Percentiles rank a stretch among this genome's conserved stretches.
Evolutionary conservation across 1,140 invertebrate species (phyloP).

Genomic region (Pogonomyrmex barbatus): DNA sequence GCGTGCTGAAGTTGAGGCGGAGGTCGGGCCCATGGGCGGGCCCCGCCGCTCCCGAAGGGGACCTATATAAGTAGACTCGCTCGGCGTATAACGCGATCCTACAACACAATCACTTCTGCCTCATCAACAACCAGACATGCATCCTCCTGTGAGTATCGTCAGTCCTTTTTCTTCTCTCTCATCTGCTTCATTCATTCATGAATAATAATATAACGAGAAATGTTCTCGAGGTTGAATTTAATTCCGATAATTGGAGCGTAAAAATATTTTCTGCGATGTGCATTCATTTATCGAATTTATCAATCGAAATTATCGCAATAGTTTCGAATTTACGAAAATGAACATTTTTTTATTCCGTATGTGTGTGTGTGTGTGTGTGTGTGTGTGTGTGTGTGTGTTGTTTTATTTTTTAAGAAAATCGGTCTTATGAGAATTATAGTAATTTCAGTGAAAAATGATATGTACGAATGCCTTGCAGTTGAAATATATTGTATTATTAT

Average conservation of each 20-base stretch:
- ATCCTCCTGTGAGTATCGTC: slow-evolving; percentile 80
- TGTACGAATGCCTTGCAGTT: neutral
- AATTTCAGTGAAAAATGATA: slow-evolving; percentile 13
- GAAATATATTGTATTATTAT: neutral
- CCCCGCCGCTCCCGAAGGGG: slow-evolving; percentile 83
- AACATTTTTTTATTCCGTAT: neutral
- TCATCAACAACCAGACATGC: slow-evolving; percentile 82
- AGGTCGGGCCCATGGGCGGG: slow-evolving; percentile 85
- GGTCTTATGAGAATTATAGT: neutral
- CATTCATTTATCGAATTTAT: neutral
- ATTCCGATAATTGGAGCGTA: neutral
- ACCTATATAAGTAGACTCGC: slow-evolving; percentile 85
- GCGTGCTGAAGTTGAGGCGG: slow-evolving; percentile 77
- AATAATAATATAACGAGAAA: neutral
- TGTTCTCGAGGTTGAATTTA: neutral
- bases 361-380: too few species aligned
- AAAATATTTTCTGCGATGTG: neutral
- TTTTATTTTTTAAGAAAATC: slow-evolving; percentile 10
- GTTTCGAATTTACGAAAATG: neutral
- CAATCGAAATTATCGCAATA: neutral
- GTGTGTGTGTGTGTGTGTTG: too few species aligned
- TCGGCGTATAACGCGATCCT: slow-evolving; percentile 80
- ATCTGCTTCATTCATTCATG: neutral
- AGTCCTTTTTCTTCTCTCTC: slow-evolving; percentile 29
- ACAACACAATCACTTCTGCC: slow-evolving; percentile 82